A percentile compares a stretch with the other conserved stretches of the same genome.
phyloP scores from a whole-genome alignment of 2,113 vertebrate genomes.

The Xyliphius kryptos region DNA sequence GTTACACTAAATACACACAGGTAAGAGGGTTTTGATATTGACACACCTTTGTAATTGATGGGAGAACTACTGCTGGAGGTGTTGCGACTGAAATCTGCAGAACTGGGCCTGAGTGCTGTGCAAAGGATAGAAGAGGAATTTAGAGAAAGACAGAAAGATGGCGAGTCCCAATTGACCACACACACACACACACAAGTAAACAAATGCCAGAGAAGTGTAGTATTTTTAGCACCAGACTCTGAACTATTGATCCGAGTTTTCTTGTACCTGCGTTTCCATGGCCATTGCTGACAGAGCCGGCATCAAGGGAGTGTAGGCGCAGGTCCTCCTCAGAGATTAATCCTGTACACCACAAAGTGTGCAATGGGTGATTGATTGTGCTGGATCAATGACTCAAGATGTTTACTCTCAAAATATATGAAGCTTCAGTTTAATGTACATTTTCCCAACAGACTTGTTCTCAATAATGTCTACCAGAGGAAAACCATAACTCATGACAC shows the following conservation, averaged over 20 bases:
- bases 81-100: slow-evolving; percentile 71
- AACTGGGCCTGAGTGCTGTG: slow-evolving; percentile 61
- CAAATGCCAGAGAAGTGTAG: slow-evolving; percentile 11
- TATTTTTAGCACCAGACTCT: slow-evolving; percentile 5
- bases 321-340: slow-evolving; percentile 68
- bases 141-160: no score
- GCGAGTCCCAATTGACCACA: background rate
- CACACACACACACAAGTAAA: slow-evolving; percentile 1
- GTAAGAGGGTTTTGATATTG: background rate
- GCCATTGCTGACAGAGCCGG: slow-evolving; percentile 49
- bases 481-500: no score
- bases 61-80: slow-evolving; percentile 74
- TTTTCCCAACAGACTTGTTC: no score
- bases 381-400: no score
- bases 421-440: no score
- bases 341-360: slow-evolving; percentile 52
- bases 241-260: slow-evolving; percentile 23
- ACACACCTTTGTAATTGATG: slow-evolving; percentile 71
- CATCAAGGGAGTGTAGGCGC: slow-evolving; percentile 58
- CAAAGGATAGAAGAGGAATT: slow-evolving; percentile 13
- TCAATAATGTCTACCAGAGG: no score
- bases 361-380: no score
- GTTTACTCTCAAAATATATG: no score
- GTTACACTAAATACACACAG: background rate
- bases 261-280: slow-evolving; percentile 52